Evolutionary conservation across 2,888 invertebrate species (phyloP).

Genomic region (Timandra comae): DNA sequence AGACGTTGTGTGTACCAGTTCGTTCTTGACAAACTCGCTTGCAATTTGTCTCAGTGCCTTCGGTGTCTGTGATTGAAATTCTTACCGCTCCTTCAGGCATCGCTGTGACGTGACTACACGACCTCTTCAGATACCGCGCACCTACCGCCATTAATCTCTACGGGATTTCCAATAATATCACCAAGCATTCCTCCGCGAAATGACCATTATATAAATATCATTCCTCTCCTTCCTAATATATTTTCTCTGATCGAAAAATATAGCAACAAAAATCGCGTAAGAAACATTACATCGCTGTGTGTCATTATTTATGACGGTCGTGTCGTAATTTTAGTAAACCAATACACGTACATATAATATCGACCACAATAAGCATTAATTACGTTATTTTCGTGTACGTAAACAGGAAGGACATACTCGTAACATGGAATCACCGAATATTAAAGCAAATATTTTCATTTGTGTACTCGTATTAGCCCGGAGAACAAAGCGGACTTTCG

Average conservation of each 20-base stretch:
- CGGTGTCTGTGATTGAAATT: slow-evolving; percentile 47
- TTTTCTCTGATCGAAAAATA: too few relatives aligned
- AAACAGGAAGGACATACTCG: slow-evolving; percentile 6
- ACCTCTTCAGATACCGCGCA: slow-evolving; percentile 13
- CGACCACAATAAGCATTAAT: slow-evolving; percentile 3
- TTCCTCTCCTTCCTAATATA: neutral
- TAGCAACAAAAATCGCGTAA: too few relatives aligned
- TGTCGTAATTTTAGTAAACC: slow-evolving; percentile 3
- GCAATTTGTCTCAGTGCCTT: slow-evolving; percentile 47
- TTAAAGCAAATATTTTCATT: slow-evolving; percentile 42
- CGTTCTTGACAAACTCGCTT: slow-evolving; percentile 38
- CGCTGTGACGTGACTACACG: slow-evolving; percentile 31
- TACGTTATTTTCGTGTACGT: slow-evolving; percentile 1
- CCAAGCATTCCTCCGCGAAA: slow-evolving; percentile 9
- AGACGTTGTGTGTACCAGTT: slow-evolving; percentile 26
- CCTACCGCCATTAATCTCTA: slow-evolving; percentile 19
- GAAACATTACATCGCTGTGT: too few relatives aligned
- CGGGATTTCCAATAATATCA: slow-evolving; percentile 5
- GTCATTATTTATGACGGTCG: neutral
- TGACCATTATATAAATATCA: slow-evolving; percentile 7
- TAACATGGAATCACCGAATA: slow-evolving; percentile 18
- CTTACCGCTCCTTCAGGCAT: slow-evolving; percentile 39
- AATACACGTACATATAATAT: neutral
- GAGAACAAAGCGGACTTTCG: slow-evolving; percentile 56
- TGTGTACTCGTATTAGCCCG: slow-evolving; percentile 40